These are phyloP conservation scores for Passer domesticus DNA, from an alignment of 2,113 vertebrate genomes.

Conservation along the genomic window DNA sequence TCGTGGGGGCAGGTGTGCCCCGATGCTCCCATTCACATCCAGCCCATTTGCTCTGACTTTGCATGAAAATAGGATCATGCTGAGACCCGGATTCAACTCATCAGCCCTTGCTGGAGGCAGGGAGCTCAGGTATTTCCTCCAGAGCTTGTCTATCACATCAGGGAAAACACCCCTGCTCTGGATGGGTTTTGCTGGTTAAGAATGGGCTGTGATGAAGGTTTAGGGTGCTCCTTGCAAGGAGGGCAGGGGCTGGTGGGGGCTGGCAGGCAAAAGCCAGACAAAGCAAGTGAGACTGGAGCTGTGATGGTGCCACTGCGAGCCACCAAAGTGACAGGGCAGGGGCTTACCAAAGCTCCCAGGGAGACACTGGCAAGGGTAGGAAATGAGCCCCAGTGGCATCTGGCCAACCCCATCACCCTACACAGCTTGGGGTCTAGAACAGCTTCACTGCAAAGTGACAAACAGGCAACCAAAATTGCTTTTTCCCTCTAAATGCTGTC, in stretches of 20 bases:
- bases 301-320: neutral
- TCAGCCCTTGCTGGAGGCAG: neutral
- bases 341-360: neutral
- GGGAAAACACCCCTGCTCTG: neutral
- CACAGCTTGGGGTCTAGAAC: neutral
- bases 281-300: neutral
- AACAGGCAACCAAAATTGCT: neutral
- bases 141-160: neutral
- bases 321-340: neutral
- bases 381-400: accelerated
- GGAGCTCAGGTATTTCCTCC: constrained; percentile 31
- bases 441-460: neutral
- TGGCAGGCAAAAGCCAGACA: neutral
- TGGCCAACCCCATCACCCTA: neutral
- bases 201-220: neutral
- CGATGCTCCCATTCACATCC: neutral
- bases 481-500: neutral
- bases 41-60: neutral
- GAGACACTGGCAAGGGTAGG: neutral
- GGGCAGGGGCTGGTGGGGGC: neutral
- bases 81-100: neutral
- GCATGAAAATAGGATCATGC: neutral
- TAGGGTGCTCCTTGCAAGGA: neutral
- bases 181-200: neutral
- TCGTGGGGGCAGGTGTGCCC: neutral